These are phyloP conservation scores for Spodoptera exigua DNA, from an alignment of 2,888 invertebrate species.

Conservation along the genomic window DNA sequence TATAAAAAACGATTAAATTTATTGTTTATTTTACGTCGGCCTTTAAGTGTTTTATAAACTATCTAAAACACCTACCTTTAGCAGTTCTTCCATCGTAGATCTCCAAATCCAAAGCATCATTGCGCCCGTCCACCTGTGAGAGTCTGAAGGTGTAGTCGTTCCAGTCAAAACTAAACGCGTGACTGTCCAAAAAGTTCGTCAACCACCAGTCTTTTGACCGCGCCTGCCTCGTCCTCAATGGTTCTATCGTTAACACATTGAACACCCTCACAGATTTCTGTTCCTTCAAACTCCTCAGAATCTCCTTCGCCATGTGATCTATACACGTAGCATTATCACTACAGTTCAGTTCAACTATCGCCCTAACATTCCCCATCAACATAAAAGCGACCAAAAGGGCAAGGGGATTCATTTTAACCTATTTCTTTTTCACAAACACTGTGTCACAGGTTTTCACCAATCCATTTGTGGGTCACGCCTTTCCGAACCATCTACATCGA, in stretches of 20 bases:
- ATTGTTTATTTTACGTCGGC: too few species aligned
- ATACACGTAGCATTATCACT: conserved; percentile 91
- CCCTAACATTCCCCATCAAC: conserved; percentile 73
- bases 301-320: conserved; percentile 84
- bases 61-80: conserved; percentile 73
- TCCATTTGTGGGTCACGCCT: conserved; percentile 86
- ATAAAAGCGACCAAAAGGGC: conserved; percentile 76
- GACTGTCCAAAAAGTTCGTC: conserved; percentile 83
- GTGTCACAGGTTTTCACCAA: conserved; percentile 67
- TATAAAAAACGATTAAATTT: too few species aligned
- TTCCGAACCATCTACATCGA: conserved; percentile 78
- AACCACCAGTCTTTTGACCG: conserved; percentile 77
- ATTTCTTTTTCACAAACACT: conserved; percentile 74
- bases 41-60: too few species aligned
- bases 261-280: conserved; percentile 87
- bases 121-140: conserved; percentile 80
- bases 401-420: conserved; percentile 83
- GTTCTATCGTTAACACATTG: conserved; percentile 88
- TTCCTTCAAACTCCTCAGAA: conserved; percentile 85
- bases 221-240: conserved; percentile 78
- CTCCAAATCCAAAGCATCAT: conserved; percentile 84
- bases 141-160: conserved; percentile 87
- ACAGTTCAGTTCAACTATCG: conserved; percentile 84
- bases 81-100: conserved; percentile 82
- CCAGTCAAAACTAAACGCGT: conserved; percentile 88